Evolutionary conservation across 2,113 vertebrate genomes (phyloP).

Genomic region (Alces alces): DNA sequence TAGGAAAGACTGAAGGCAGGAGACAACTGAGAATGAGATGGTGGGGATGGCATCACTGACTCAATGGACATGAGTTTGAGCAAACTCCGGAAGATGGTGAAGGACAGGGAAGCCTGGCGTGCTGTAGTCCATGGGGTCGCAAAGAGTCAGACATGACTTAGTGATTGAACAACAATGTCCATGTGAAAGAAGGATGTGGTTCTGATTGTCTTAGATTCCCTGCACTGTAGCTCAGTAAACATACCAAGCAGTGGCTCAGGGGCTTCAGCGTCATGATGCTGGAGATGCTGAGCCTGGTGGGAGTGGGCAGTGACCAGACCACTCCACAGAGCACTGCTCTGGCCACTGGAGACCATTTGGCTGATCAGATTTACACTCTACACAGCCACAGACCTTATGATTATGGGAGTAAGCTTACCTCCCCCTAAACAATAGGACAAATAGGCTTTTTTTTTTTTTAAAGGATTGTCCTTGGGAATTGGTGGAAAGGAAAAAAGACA

Average conservation of each 20-base stretch:
- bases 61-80: not conserved
- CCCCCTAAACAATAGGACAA: conserved; percentile 87
- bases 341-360: conserved; percentile 78
- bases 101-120: not conserved
- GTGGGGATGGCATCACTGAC: not conserved
- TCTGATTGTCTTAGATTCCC: conserved; percentile 87
- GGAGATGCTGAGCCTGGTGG: conserved; percentile 79
- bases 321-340: conserved; percentile 83
- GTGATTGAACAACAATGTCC: conserved; percentile 76
- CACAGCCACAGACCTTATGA: conserved; percentile 88
- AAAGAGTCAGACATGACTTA: not conserved
- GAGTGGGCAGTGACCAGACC: conserved; percentile 86
- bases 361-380: conserved; percentile 86
- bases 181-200: conserved; percentile 89
- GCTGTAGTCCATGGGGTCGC: rapidly evolving
- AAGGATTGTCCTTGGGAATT: conserved; percentile 87
- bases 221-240: conserved; percentile 83
- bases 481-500: conserved; percentile 80
- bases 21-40: not conserved
- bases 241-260: conserved; percentile 87
- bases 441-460: conserved; percentile 77
- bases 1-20: not conserved
- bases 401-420: conserved; percentile 90
- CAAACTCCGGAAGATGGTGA: not conserved
- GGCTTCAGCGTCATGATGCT: conserved; percentile 85